Percentiles rank a stretch among this genome's conserved stretches.
Conservation (phyloP, 2,888 invertebrate genomes). For the Drosophila eohydei region DNA sequence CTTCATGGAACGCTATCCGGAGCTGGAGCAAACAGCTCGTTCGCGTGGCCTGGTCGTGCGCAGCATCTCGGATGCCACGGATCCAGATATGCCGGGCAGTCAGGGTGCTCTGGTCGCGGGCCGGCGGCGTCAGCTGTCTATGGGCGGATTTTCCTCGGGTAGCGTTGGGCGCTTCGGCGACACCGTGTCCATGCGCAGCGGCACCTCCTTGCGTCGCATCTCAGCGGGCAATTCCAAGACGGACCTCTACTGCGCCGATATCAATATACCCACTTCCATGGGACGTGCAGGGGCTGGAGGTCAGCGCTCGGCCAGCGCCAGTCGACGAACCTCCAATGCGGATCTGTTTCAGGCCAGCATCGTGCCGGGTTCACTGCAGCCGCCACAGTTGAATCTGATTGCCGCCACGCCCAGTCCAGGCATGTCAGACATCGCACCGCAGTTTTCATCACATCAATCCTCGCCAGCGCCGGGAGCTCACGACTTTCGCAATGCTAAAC, state of each 20-base stretch:
- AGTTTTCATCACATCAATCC: conserved; percentile 62
- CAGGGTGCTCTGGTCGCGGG: conserved; percentile 65
- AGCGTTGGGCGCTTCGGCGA: conserved; percentile 80
- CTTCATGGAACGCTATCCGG: conserved; percentile 81
- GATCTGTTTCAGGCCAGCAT: conserved; percentile 76
- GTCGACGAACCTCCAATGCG: conserved; percentile 81
- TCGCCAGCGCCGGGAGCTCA: conserved; percentile 60
- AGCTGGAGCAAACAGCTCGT: conserved; percentile 79
- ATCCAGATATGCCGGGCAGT: conserved; percentile 51
- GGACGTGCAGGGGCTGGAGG: conserved; percentile 44
- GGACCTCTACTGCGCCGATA: conserved; percentile 83
- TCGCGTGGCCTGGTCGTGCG: conserved; percentile 82
- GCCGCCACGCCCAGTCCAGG: conserved; percentile 80
- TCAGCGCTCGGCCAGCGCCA: conserved; percentile 77
- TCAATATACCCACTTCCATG: conserved; percentile 75
- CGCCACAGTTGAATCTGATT: conserved; percentile 76
- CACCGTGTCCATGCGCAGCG: conserved; percentile 82
- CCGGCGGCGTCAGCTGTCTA: conserved; percentile 78
- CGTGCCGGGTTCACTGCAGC: conserved; percentile 54
- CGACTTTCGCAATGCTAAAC: conserved; percentile 78
- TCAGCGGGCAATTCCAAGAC: conserved; percentile 83
- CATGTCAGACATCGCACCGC: conserved; percentile 53
- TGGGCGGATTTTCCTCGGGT: conserved; percentile 78
- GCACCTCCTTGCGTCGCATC: conserved; percentile 82
- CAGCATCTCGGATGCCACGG: conserved; percentile 83